Conservation (phyloP, 2,888 invertebrate species). For the Cephus nigrinus region DNA sequence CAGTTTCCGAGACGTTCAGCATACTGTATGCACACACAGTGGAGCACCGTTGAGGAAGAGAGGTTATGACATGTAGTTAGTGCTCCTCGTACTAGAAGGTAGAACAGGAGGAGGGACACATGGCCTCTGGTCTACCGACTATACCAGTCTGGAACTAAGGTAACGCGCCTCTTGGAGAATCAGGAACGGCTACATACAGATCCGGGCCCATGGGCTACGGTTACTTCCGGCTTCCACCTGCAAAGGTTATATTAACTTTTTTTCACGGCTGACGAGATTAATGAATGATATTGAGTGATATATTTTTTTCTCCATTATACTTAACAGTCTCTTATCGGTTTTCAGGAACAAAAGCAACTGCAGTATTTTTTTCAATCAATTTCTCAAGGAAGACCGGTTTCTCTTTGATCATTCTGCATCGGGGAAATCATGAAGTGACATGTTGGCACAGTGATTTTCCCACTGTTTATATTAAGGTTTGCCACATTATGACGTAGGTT, state of each 20-base stretch:
- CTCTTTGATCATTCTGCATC: background rate
- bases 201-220: background rate
- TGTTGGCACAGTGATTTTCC: background rate
- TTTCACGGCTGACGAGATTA: background rate
- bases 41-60: background rate
- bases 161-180: slow-evolving; percentile 10
- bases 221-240: slow-evolving; percentile 1
- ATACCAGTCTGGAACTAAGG: background rate
- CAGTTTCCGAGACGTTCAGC: background rate
- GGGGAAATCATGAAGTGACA: background rate
- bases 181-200: slow-evolving; percentile 10
- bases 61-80: slow-evolving; percentile 3
- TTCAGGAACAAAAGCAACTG: background rate
- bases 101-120: slow-evolving; percentile 13
- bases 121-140: slow-evolving; percentile 12
- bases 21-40: background rate
- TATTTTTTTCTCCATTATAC: background rate
- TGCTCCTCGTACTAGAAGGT: slow-evolving; percentile 9
- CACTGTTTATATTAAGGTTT: background rate
- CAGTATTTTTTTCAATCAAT: background rate
- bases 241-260: background rate
- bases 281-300: background rate
- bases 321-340: background rate
- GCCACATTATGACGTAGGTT: background rate
- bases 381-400: background rate